These are phyloP conservation scores for Meriones psammophilus DNA, from an alignment of 2,797 vertebrate species.

Conservation along the genomic window DNA sequence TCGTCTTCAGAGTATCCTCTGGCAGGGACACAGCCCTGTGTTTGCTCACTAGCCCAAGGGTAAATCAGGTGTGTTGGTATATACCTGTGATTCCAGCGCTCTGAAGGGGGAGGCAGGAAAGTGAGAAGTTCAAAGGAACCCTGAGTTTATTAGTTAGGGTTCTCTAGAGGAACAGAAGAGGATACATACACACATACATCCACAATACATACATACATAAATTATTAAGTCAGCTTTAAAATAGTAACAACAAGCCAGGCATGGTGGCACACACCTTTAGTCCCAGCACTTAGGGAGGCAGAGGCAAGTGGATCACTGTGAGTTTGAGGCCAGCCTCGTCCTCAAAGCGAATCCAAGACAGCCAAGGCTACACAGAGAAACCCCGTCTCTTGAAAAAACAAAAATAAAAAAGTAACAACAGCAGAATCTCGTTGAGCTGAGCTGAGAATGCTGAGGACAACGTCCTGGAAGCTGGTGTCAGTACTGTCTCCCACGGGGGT, in stretches of 20 bases:
- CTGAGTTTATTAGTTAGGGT: background rate
- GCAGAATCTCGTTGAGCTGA: background rate
- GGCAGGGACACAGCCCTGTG: background rate
- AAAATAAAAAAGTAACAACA: background rate
- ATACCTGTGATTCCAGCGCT: background rate
- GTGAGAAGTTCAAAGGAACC: background rate
- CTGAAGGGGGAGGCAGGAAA: background rate
- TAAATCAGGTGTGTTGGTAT: background rate
- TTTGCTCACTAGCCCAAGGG: background rate
- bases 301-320: too few relatives aligned
- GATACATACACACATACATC: background rate
- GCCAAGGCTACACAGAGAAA: too few relatives aligned
- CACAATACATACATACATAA: background rate
- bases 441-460: too few relatives aligned
- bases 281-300: too few relatives aligned
- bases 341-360: too few relatives aligned
- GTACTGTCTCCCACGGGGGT: background rate
- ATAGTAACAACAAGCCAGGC: background rate
- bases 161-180: background rate
- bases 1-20: background rate
- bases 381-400: too few relatives aligned
- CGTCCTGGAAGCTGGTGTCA: background rate
- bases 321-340: too few relatives aligned
- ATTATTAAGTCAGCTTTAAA: background rate
- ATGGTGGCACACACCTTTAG: too few relatives aligned